Evolutionary conservation across 1,140 invertebrate genomes (phyloP).

Genomic region (Drosophila insularis): DNA sequence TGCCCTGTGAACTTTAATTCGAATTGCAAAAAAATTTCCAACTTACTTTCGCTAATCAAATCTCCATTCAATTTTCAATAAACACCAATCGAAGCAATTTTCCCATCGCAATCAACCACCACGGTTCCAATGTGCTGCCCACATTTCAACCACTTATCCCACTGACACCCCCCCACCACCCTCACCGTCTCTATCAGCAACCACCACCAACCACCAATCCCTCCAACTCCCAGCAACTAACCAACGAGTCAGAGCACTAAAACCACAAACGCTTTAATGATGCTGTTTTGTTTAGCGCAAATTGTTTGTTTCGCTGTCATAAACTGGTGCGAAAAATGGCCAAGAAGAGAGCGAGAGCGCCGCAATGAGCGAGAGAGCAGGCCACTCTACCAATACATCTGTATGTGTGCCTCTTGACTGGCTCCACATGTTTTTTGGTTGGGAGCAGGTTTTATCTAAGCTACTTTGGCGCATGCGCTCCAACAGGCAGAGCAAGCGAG

Average conservation of each 20-base stretch:
- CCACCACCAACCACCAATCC: neutral
- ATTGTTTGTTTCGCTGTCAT: constrained; percentile 81
- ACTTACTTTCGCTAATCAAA: constrained; percentile 5
- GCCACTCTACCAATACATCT: constrained; percentile 29
- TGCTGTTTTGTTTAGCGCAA: constrained; percentile 82
- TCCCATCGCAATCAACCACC: constrained; percentile 11
- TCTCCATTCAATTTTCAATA: neutral
- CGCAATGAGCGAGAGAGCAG: constrained; percentile 1
- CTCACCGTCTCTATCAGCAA: neutral
- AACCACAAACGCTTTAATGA: constrained; percentile 82
- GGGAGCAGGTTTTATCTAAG: constrained; percentile 64
- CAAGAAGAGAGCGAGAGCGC: constrained; percentile 47
- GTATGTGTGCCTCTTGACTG: constrained; percentile 13
- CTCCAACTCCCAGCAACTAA: constrained; percentile 9
- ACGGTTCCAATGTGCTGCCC: constrained; percentile 41
- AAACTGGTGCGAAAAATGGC: constrained; percentile 81
- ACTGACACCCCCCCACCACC: constrained; percentile 23
- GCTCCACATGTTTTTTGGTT: constrained; percentile 30
- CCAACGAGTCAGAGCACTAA: constrained; percentile 67
- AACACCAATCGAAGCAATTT: constrained; percentile 12
- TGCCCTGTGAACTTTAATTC: neutral
- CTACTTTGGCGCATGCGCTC: constrained; percentile 72
- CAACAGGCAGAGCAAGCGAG: constrained; percentile 37
- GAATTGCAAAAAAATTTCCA: neutral
- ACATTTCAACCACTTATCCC: constrained; percentile 30